Percentiles rank a stretch among this genome's conserved stretches.
Conservation (phyloP, 2,113 vertebrate genomes). For the Rhinopomastus cyanomelas region DNA sequence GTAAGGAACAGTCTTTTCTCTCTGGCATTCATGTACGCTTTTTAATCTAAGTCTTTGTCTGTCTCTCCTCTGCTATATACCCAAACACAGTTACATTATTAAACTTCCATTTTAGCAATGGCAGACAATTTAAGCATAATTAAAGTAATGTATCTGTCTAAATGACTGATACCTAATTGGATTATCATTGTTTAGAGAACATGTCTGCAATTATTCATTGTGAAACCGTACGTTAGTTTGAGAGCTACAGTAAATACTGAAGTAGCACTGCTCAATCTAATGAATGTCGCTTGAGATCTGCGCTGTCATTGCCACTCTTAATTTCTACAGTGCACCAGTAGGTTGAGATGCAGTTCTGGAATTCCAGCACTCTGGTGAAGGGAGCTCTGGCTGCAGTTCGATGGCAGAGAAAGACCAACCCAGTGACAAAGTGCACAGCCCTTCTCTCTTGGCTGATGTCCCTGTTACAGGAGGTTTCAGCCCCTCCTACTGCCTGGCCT, state of each 20-base stretch:
- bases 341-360: background rate
- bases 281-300: background rate
- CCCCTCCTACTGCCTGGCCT: accelerated
- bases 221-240: background rate
- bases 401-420: background rate
- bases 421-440: background rate
- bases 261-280: background rate
- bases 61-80: background rate
- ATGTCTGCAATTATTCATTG: background rate
- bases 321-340: background rate
- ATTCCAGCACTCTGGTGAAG: background rate
- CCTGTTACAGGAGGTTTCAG: background rate
- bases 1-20: background rate
- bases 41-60: constrained; percentile 28
- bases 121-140: background rate
- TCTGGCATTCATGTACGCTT: background rate
- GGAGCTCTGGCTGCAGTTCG: background rate
- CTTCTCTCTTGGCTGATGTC: background rate
- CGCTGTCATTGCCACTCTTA: background rate
- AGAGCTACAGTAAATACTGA: background rate
- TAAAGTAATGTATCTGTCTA: constrained; percentile 10
- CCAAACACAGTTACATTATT: background rate
- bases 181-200: constrained; percentile 28
- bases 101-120: constrained; percentile 32
- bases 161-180: constrained; percentile 13